Evolutionary conservation across 2,888 invertebrate genomes (phyloP).

Genomic region (Tinea trinotella): DNA sequence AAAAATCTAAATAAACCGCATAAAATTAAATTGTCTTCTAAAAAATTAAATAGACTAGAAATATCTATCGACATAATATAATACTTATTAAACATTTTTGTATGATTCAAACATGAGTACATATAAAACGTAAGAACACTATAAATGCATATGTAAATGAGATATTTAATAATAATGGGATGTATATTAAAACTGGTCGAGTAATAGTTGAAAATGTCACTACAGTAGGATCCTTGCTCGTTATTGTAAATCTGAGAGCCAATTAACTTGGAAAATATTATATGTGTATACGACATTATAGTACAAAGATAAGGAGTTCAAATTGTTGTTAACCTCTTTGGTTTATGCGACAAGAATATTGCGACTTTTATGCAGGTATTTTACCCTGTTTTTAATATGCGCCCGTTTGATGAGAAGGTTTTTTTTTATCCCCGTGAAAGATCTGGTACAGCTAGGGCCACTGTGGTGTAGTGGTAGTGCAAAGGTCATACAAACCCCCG

Average conservation of each 20-base stretch:
- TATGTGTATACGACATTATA: slow-evolving; percentile 7
- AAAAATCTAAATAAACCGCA: too few relatives aligned
- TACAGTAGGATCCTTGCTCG: slow-evolving; percentile 23
- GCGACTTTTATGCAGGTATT: neutral
- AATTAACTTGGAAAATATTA: slow-evolving; percentile 41
- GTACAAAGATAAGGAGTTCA: neutral
- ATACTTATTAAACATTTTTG: too few relatives aligned
- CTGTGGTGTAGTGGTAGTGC: too few relatives aligned
- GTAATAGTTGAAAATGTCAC: slow-evolving; percentile 23
- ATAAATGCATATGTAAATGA: neutral
- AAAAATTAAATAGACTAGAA: too few relatives aligned
- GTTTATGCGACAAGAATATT: neutral
- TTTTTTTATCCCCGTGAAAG: too few relatives aligned
- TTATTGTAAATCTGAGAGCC: slow-evolving; percentile 38
- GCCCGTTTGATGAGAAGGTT: too few relatives aligned
- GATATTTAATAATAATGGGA: slow-evolving; percentile 2
- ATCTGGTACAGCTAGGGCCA: too few relatives aligned
- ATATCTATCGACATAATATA: too few relatives aligned
- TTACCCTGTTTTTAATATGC: too few relatives aligned
- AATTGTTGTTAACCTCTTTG: neutral
- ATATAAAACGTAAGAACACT: neutral
- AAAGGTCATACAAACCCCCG: too few relatives aligned
- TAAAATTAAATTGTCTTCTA: too few relatives aligned
- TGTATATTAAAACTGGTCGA: slow-evolving; percentile 21
- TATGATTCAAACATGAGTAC: too few relatives aligned